phyloP scores from a whole-genome alignment of 2,888 invertebrate genomes.

The Notodonta ziczac region DNA sequence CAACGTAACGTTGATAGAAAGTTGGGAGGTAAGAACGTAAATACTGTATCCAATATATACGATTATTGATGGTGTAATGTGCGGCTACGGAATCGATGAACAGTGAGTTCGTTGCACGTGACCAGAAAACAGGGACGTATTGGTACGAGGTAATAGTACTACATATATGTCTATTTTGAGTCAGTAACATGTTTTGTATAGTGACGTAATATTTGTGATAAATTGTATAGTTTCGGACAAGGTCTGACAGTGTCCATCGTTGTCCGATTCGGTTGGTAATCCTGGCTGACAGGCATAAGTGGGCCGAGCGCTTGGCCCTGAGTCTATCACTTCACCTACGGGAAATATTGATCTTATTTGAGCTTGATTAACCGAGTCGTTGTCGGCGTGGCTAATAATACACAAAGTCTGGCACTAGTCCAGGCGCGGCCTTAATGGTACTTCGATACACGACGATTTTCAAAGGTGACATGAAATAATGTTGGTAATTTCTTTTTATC shows the following conservation, averaged over 20 bases:
- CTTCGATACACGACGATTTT: slow-evolving; percentile 80
- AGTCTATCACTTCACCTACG: slow-evolving; percentile 69
- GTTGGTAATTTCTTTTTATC: slow-evolving; percentile 51
- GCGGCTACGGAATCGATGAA: too few species aligned
- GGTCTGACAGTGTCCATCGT: slow-evolving; percentile 43
- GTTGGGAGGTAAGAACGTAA: slow-evolving; percentile 35
- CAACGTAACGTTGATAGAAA: slow-evolving; percentile 52
- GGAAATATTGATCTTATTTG: slow-evolving; percentile 83
- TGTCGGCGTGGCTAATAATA: slow-evolving; percentile 81
- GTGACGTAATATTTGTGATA: too few species aligned
- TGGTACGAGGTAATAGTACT: too few species aligned
- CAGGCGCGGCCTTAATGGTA: slow-evolving; percentile 81
- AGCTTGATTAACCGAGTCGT: slow-evolving; percentile 83
- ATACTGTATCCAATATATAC: not conserved
- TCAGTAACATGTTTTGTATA: too few species aligned
- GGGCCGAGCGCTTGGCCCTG: slow-evolving; percentile 56
- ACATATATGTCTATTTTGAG: too few species aligned
- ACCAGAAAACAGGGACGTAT: too few species aligned
- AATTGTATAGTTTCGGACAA: slow-evolving; percentile 32
- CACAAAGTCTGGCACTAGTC: slow-evolving; percentile 75
- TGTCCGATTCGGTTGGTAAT: slow-evolving; percentile 54
- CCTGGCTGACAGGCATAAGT: slow-evolving; percentile 53
- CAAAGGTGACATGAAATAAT: slow-evolving; percentile 69
- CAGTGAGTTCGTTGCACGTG: too few species aligned
- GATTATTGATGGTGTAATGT: not conserved